Conservation (phyloP, 1,140 invertebrate species). For the Armadillidium nasatum region DNA sequence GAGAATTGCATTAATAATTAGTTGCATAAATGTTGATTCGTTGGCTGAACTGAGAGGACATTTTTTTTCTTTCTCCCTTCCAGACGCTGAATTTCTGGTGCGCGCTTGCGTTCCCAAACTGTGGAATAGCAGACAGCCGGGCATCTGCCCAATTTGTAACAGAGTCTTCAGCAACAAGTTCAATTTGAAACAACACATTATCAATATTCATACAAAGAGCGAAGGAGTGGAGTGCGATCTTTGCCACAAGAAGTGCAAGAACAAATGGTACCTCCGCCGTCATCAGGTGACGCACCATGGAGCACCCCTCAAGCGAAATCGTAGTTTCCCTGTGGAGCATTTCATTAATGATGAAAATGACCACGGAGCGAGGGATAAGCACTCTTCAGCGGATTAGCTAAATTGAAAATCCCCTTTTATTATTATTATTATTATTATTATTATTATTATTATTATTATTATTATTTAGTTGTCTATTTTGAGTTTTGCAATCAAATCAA, state of each 20-base stretch:
- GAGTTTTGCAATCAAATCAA: too few species aligned
- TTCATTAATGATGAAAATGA: constrained; percentile 42
- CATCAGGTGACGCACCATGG: constrained; percentile 47
- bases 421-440: constrained; percentile 15
- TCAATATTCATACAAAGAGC: constrained; percentile 47
- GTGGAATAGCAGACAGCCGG: constrained; percentile 60
- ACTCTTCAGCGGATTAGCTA: constrained; percentile 32
- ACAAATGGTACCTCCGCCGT: constrained; percentile 47
- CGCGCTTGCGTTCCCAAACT: constrained; percentile 44
- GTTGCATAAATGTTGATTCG: not conserved
- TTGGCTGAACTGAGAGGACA: constrained; percentile 43
- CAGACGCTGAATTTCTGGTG: constrained; percentile 44
- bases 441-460: constrained; percentile 15
- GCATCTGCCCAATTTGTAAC: constrained; percentile 68
- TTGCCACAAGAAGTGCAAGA: constrained; percentile 47
- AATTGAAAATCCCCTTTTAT: not conserved
- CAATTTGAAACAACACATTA: constrained; percentile 47
- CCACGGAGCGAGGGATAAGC: constrained; percentile 39
- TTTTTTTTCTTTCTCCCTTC: constrained; percentile 42
- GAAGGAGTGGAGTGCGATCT: constrained; percentile 45
- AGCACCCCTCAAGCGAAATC: constrained; percentile 45
- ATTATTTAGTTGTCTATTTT: not conserved
- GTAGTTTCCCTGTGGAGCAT: constrained; percentile 38
- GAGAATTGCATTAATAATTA: not conserved
- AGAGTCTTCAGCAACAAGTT: constrained; percentile 46